Conservation (phyloP, 2,113 vertebrate species). For the Cercopithecus mona region DNA sequence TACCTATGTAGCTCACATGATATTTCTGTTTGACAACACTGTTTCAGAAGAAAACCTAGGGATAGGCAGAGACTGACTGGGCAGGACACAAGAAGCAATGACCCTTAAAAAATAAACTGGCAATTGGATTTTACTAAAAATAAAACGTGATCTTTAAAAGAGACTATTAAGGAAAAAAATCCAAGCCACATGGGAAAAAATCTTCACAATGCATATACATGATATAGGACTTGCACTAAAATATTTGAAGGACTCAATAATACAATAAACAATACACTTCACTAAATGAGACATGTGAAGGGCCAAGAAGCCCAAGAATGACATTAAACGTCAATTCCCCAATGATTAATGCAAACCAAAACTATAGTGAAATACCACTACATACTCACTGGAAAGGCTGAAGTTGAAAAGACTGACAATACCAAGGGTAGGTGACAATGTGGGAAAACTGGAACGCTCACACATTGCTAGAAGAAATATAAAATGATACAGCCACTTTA, state of each 20-base stretch:
- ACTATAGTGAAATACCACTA: neutral
- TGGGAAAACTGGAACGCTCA: neutral
- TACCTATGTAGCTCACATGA: neutral
- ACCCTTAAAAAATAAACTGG: neutral
- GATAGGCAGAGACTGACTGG: neutral
- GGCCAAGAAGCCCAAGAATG: neutral
- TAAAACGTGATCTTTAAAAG: neutral
- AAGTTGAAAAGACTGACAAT: neutral
- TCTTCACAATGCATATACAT: neutral
- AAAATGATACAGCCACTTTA: neutral
- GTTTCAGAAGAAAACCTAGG: constrained; percentile 9
- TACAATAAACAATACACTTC: neutral
- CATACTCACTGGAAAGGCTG: neutral
- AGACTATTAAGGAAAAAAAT: neutral
- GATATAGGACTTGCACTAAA: neutral
- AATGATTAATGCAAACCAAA: neutral
- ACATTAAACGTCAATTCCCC: neutral
- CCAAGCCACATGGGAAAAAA: neutral
- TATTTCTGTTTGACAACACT: neutral
- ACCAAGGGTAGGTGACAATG: neutral
- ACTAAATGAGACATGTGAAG: neutral
- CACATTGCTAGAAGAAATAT: neutral
- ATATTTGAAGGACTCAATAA: neutral
- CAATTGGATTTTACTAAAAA: neutral
- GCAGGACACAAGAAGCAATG: neutral